Evolutionary conservation across 2,113 vertebrate genomes (phyloP), one percentile per base, ranked within the genome.

Genomic region (Periophthalmodon schlosseri): DNA sequence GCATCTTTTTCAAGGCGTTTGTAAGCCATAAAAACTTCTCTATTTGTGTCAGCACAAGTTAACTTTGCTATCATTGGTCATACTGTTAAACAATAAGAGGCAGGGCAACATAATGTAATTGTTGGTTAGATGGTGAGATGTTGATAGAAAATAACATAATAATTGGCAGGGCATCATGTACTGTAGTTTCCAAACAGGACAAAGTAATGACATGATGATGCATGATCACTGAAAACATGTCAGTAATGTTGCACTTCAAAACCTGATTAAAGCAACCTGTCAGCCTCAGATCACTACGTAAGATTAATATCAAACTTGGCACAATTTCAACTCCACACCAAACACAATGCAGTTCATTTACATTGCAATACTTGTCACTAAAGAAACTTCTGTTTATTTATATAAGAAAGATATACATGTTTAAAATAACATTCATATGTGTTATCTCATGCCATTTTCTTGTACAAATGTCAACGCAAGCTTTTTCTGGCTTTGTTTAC

Each of bases 381-480:
- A 49, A 0, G 57, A 46, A 64, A 80, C 64, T 64, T 50, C 58
- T 68, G 39, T 34, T 39, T 15, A 72, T 47, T 61, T 81, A 89
- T 73, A 75, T 68, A 77, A 73, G 64, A 73, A 10, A 64, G 47
- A 10, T 60, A 69, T 68, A 70, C 61, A 15, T 33, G 10, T 67
- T 47, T 39, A 18, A 56, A 9, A 28, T 18, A 24, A 16, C 11
- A 49, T 60, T 57, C 68, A 34, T 73, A 49, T 49, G 28, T 69
- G 77, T 85, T 81, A 74, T 1, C 2, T 34, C 87, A 88, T 89
- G 86, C 87, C 61, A 8, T 60, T 60, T 60, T 28, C 23, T 60
- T 44, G 50, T 57, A 50, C 68, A 67, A 71, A 4, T 49, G 24
- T 77, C 6, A 82, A 79, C 79, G 83, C 85, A 46, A 68, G 69